Conservation (phyloP, 2,113 vertebrate species). For the Lophius piscatorius region DNA sequence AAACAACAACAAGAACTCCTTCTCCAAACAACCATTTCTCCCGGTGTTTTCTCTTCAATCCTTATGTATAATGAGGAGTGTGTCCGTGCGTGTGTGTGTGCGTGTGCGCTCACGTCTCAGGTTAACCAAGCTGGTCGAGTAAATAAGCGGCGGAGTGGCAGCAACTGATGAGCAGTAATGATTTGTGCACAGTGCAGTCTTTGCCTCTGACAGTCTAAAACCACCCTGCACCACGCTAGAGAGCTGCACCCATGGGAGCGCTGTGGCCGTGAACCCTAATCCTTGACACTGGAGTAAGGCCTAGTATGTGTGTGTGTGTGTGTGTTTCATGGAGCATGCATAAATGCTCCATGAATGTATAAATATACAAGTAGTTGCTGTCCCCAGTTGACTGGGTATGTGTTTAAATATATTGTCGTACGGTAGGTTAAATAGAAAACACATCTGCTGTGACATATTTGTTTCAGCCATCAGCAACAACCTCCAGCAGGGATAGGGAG, state of each 20-base stretch:
- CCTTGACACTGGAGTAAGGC: slow-evolving; percentile 65
- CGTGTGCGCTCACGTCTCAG: slow-evolving; percentile 5
- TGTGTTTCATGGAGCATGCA: slow-evolving; percentile 46
- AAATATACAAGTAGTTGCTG: slow-evolving; percentile 69
- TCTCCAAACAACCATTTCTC: slow-evolving; percentile 19
- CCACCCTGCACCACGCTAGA: slow-evolving; percentile 23
- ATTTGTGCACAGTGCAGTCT: slow-evolving; percentile 69
- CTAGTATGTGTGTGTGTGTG: slow-evolving; percentile 38
- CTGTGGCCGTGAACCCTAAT: slow-evolving; percentile 71
- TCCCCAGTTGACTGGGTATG: slow-evolving; percentile 28
- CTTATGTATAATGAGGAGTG: slow-evolving; percentile 35
- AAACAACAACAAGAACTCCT: slow-evolving; percentile 1
- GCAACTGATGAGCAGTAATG: slow-evolving; percentile 74
- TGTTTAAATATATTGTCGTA: neutral
- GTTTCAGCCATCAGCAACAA: slow-evolving; percentile 24
- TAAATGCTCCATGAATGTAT: slow-evolving; percentile 68
- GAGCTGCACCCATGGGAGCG: slow-evolving; percentile 50
- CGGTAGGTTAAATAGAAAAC: slow-evolving; percentile 58
- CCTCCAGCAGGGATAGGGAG: neutral
- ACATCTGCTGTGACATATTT: slow-evolving; percentile 37
- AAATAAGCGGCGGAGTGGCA: slow-evolving; percentile 70
- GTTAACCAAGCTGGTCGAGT: slow-evolving; percentile 54
- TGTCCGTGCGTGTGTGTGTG: slow-evolving; percentile 5
- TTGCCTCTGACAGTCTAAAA: slow-evolving; percentile 42
- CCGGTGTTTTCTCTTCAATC: slow-evolving; percentile 7